Conservation (phyloP, 37 sponge, comb jelly and placozoan species). For the Eunapius fragilis region DNA sequence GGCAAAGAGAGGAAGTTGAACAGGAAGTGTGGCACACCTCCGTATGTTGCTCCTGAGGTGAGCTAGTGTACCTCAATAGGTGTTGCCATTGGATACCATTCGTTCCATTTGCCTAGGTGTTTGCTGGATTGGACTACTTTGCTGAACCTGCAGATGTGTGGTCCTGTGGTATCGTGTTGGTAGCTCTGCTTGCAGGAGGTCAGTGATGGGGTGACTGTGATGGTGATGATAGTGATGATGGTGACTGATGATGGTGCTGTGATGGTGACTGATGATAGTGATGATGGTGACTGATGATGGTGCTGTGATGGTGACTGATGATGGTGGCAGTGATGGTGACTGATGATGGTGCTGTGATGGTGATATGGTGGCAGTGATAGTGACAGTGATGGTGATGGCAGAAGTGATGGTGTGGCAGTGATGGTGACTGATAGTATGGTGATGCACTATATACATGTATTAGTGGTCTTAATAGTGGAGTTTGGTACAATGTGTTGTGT, state of each 20-base stretch:
- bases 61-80: background rate
- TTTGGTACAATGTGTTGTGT: too few relatives aligned
- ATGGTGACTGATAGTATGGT: too few relatives aligned
- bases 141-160: slow-evolving; percentile 97
- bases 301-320: too few relatives aligned
- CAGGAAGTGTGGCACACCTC: slow-evolving; percentile 94
- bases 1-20: slow-evolving; percentile 87
- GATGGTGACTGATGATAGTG: background rate
- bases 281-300: too few relatives aligned
- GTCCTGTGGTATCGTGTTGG: slow-evolving; percentile 96
- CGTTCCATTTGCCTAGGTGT: slow-evolving; percentile 79
- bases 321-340: too few relatives aligned
- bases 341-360: too few relatives aligned
- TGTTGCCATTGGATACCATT: slow-evolving; percentile 2
- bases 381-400: too few relatives aligned
- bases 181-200: slow-evolving; percentile 90
- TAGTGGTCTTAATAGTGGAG: too few relatives aligned
- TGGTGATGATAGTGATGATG: background rate
- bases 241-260: background rate
- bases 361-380: too few relatives aligned
- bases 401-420: too few relatives aligned
- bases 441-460: too few relatives aligned
- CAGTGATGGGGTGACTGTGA: background rate
- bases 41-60: slow-evolving; percentile 97
- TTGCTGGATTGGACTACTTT: slow-evolving; percentile 77